Evolutionary conservation across 1,140 invertebrate genomes (phyloP), one percentile per base, ranked within the genome.

Genomic region (Drosophila bocki): DNA sequence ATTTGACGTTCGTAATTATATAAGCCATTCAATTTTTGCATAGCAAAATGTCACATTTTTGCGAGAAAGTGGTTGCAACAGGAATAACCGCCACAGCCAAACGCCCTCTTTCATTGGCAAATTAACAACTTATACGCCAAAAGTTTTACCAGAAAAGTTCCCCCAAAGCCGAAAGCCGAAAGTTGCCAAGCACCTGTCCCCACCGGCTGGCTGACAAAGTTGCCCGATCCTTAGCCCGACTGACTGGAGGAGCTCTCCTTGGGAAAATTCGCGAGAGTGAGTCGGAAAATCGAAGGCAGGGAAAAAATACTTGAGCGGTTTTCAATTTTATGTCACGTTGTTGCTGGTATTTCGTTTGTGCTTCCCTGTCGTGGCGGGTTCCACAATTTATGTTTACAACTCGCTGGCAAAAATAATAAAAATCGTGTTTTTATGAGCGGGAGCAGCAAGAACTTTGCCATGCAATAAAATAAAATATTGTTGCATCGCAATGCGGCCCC

Each of bases 391-490:
- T 87, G 84, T 87, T 80, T 84, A 83, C 84, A 83, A 78, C 84
- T 74, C 69, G 80, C 68, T 56, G 41, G 68, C 63, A 70, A 75
- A 80, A 83, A 83, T 88, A 53, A 53, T 53, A 87, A 87, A 86
- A 84, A 88, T 80, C 77, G 72, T 80, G 60, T 83, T 87, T 88
- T 87, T 87, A 87, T 88, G 84, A 50, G 59, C 41, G 39, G 22
- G 47, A 71, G 62, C 72, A 60, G 26, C 41, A 53, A 53, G 35
- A 76, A 76, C 78, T 77, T 69, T 75, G 32, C 51, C 61, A 41
- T 58, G 84, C 84, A 87, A 87, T 90, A 75, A 83, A 88, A 88
- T 90, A 88, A 90, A 84, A 88, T 88, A 90, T 88, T 84, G 85
- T 71, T 84, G 81, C 84, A 84, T 75, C 67, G 71, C 58, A 59